Evolutionary conservation across 2,113 vertebrate genomes (phyloP), one percentile per base, ranked within the genome.

Genomic region (Aphyosemion australe): DNA sequence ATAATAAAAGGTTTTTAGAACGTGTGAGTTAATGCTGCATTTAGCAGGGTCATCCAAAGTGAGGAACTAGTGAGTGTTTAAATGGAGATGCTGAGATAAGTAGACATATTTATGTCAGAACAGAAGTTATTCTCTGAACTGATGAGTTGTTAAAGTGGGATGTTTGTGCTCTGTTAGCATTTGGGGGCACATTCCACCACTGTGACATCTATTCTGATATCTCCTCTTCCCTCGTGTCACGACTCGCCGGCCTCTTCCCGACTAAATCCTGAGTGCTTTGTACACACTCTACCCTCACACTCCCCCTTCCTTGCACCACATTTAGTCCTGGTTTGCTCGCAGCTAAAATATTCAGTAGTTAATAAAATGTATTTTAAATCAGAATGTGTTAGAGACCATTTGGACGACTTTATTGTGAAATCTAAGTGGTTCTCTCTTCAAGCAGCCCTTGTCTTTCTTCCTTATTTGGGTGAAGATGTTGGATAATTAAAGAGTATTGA

Each of bases 141-240:
- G 18, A 12, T 65, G 53, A 61, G 39, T 62, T 32, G 5, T 26
- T 26, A 26, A 26, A 26, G 26, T 5, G 5, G 5, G 26, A 26
- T 4, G 26, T 26, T 26, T 26, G 3, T 26, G 26, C 26, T 26
- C 26, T 26, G 26, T 26, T 26, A 26, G 34, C 34, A 8, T 37
- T 7, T 37, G 34, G 34, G 6, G 34, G 5, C 9, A 10, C 34
- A 10, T 37, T 37, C 34, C 34, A 37, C 32, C 32, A 32, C 7
- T 7, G 32, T 32, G 32, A 10, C 7, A 72, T 55, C 49, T 46
- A 54, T 47, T 59, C 57, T 43, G 54, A 74, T 62, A 73, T 54
- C 34, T 65, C 58, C 62, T 62, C 41, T 7, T 61, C 46, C 26
- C 68, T 81, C 86, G n/a, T 83, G 86, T 84, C 72, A 51, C 18